These are phyloP conservation scores for Plotosus lineatus DNA, from an alignment of 2,113 vertebrate genomes.

Conservation along the genomic window DNA sequence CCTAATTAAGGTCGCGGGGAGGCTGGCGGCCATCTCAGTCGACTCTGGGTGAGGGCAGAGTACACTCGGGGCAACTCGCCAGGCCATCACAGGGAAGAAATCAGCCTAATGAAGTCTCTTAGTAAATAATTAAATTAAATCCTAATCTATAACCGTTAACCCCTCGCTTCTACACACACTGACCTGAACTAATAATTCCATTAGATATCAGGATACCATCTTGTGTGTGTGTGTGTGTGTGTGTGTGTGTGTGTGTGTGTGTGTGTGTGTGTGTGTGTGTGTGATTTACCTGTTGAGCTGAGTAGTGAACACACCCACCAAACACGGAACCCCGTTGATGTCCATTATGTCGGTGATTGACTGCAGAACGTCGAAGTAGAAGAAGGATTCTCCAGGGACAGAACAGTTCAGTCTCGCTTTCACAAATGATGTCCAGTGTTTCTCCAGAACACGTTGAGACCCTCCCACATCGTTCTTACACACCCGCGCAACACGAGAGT, in stretches of 20 bases:
- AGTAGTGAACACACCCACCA: conserved; percentile 95
- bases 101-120: no score
- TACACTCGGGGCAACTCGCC: no score
- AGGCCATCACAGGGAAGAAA: no score
- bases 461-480: conserved; percentile 98
- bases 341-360: conserved; percentile 93
- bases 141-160: neutral
- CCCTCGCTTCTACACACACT: neutral
- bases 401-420: conserved; percentile 97
- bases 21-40: no score
- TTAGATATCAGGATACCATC: neutral
- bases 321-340: conserved; percentile 85
- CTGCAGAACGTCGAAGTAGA: conserved; percentile 98
- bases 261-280: neutral
- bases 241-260: neutral
- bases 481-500: conserved; percentile 95
- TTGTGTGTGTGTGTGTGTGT: neutral
- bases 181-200: neutral
- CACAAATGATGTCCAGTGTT: conserved; percentile 97
- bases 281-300: conserved; percentile 93
- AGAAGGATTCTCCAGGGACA: conserved; percentile 94
- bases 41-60: no score
- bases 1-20: no score
- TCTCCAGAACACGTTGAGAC: conserved; percentile 96
- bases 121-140: no score